phyloP scores from a whole-genome alignment of 92 coral and sea anemone species.

The Paragorgia papillata region DNA sequence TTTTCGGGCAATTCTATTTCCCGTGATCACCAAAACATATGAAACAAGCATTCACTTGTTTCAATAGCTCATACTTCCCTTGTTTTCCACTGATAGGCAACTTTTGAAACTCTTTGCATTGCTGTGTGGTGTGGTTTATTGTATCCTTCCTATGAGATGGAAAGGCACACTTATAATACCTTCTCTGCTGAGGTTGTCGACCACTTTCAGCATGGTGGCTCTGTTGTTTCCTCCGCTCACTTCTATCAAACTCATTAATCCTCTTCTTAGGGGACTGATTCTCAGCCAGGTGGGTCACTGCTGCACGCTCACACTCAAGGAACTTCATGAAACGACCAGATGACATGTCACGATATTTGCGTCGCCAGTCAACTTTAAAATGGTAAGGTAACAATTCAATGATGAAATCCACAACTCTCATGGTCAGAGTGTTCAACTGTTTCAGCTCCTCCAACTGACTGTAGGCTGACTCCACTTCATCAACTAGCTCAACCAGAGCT shows the following conservation, averaged over 20 bases:
- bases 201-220: slow-evolving; percentile 41
- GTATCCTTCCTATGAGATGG: slow-evolving; percentile 55
- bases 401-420: slow-evolving; percentile 57
- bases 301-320: slow-evolving; percentile 56
- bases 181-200: slow-evolving; percentile 31
- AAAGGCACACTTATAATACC: slow-evolving; percentile 60
- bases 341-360: slow-evolving; percentile 67
- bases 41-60: slow-evolving; percentile 66
- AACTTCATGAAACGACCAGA: slow-evolving; percentile 63
- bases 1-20: slow-evolving; percentile 56
- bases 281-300: slow-evolving; percentile 65
- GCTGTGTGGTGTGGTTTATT: slow-evolving; percentile 58
- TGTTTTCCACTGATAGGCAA: slow-evolving; percentile 51
- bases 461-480: slow-evolving; percentile 60
- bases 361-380: slow-evolving; percentile 55
- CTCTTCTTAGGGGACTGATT: slow-evolving; percentile 42
- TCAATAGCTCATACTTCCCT: slow-evolving; percentile 61
- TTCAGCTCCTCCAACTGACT: slow-evolving; percentile 60
- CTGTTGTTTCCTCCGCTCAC: too few species aligned
- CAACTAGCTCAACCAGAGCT: slow-evolving; percentile 56
- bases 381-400: slow-evolving; percentile 53
- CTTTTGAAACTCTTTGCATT: slow-evolving; percentile 70
- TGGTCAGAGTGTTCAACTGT: slow-evolving; percentile 52
- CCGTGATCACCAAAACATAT: slow-evolving; percentile 65
- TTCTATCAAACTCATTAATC: too few species aligned